Evolutionary conservation across 2,888 invertebrate species (phyloP).

Genomic region (Clostera curtula): DNA sequence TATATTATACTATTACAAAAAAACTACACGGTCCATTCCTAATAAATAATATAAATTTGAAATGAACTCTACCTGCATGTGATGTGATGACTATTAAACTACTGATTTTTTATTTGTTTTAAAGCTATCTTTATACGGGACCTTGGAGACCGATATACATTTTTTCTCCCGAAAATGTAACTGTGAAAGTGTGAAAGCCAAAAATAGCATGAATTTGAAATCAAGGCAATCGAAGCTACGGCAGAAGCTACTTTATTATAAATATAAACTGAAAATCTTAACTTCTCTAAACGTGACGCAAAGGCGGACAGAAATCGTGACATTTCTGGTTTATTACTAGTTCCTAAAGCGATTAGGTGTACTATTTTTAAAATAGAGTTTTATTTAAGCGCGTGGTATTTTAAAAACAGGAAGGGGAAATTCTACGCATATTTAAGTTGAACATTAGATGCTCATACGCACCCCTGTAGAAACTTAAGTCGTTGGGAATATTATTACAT

Average conservation of each 20-base stretch:
- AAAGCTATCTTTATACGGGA: too few species aligned
- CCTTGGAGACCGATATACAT: too few species aligned
- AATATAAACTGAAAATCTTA: slow-evolving; percentile 23
- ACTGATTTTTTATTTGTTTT: too few species aligned
- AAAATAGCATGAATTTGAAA: too few species aligned
- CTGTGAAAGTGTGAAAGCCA: too few species aligned
- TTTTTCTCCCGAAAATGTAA: too few species aligned
- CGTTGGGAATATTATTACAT: slow-evolving; percentile 4
- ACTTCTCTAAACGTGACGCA: slow-evolving; percentile 24
- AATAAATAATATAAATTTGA: too few species aligned
- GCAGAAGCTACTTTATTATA: slow-evolving; percentile 14
- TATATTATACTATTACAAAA: too few species aligned
- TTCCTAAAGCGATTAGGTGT: slow-evolving; percentile 50
- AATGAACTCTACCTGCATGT: too few species aligned
- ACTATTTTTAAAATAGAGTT: slow-evolving; percentile 53
- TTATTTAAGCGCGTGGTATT: slow-evolving; percentile 57
- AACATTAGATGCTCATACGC: slow-evolving; percentile 29
- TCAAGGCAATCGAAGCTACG: too few species aligned
- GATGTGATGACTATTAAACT: too few species aligned
- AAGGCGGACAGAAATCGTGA: slow-evolving; percentile 39
- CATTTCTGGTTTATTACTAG: slow-evolving; percentile 59
- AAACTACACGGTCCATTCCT: too few species aligned
- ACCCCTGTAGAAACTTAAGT: slow-evolving; percentile 19
- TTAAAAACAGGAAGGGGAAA: slow-evolving; percentile 63
- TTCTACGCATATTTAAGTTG: slow-evolving; percentile 49